These are phyloP conservation scores for Lepisosteus osseus DNA, from an alignment of 2,113 vertebrate genomes.

Conservation along the genomic window DNA sequence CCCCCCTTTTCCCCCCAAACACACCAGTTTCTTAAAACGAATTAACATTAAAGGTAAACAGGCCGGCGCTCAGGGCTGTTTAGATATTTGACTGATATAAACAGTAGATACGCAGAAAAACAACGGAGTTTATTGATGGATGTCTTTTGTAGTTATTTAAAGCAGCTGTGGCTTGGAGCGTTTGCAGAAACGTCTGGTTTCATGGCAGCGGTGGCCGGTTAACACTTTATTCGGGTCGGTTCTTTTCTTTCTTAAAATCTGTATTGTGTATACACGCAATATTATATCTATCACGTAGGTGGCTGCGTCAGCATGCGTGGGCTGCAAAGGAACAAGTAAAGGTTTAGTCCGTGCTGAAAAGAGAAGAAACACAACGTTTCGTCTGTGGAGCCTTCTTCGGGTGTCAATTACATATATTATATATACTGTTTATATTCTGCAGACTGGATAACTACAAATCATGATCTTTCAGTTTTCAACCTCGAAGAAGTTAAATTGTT, in stretches of 20 bases:
- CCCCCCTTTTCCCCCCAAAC: constrained; percentile 17
- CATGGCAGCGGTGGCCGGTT: constrained; percentile 11
- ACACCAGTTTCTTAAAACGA: constrained; percentile 39
- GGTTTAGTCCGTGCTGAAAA: no score
- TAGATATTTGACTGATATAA: constrained; percentile 29
- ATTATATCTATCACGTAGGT: neutral
- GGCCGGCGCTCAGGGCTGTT: constrained; percentile 33
- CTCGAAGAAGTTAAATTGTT: no score
- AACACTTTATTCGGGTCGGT: constrained; percentile 14
- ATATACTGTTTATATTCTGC: neutral
- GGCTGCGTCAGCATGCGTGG: no score
- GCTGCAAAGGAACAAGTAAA: no score
- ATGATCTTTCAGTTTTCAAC: neutral
- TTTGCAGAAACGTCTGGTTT: neutral
- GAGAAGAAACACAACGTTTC: no score
- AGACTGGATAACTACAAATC: neutral
- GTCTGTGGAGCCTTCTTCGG: no score
- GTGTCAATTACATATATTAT: neutral
- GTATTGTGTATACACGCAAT: no score
- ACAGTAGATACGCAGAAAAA: constrained; percentile 33
- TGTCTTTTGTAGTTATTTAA: constrained; percentile 30
- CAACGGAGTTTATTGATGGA: constrained; percentile 41
- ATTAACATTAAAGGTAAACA: constrained; percentile 47
- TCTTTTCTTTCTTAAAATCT: neutral
- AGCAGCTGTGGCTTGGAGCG: constrained; percentile 27